A percentile compares a stretch with the other conserved stretches of the same genome.
Evolutionary conservation across 2,888 invertebrate species (phyloP).

Genomic region (Eristalis tenax): DNA sequence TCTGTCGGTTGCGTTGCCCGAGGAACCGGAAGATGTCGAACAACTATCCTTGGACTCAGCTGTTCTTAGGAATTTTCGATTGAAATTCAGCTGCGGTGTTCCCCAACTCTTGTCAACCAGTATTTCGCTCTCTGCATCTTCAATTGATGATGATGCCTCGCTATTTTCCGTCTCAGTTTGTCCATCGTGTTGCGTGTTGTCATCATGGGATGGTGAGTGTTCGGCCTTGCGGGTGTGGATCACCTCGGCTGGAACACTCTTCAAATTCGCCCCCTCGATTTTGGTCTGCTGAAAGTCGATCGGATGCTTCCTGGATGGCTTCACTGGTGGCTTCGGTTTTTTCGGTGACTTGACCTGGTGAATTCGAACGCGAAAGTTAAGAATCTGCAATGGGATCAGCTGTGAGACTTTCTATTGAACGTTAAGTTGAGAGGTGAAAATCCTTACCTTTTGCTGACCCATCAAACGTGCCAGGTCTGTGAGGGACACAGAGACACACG

Average conservation of each 20-base stretch:
- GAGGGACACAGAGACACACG: conserved; percentile 77
- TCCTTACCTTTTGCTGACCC: conserved; percentile 76
- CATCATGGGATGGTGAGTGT: conserved; percentile 57
- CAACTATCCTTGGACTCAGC: conserved; percentile 73
- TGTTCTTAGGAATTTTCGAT: conserved; percentile 78
- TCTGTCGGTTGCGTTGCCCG: conserved; percentile 67
- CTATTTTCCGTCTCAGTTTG: conserved; percentile 9
- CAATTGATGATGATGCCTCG: conserved; percentile 1
- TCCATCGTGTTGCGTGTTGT: conserved; percentile 15
- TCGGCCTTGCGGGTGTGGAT: conserved; percentile 78
- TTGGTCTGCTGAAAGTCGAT: conserved; percentile 76
- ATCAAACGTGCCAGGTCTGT: conserved; percentile 78
- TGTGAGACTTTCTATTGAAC: neutral
- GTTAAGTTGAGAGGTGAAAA: neutral
- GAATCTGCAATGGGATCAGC: conserved; percentile 72
- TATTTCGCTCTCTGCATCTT: conserved; percentile 74
- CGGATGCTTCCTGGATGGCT: conserved; percentile 70
- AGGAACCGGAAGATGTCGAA: conserved; percentile 67
- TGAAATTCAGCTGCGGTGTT: conserved; percentile 79
- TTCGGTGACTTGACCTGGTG: conserved; percentile 77
- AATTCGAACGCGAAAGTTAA: conserved; percentile 78
- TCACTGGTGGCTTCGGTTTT: conserved; percentile 70
- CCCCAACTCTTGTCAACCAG: conserved; percentile 79
- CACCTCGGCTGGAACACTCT: conserved; percentile 77
- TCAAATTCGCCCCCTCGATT: conserved; percentile 78